Evolutionary conservation across 2,888 invertebrate species (phyloP).

Genomic region (Opisthograptis luteolata): DNA sequence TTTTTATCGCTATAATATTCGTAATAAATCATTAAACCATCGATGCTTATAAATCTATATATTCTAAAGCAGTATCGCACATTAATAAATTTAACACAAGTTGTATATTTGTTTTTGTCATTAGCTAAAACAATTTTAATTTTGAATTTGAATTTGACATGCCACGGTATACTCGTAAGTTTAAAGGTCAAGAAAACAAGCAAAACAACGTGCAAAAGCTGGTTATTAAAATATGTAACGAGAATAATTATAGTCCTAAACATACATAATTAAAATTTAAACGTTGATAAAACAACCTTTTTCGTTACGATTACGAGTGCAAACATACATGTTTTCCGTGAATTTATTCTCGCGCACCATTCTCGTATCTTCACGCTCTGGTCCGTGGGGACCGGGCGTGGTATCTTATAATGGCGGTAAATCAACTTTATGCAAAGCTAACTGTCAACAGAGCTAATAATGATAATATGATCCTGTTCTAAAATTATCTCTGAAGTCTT

Average conservation of each 20-base stretch:
- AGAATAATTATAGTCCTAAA: conserved; percentile 34
- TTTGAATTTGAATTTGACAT: too few species aligned
- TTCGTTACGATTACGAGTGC: conserved; percentile 21
- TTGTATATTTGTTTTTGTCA: too few species aligned
- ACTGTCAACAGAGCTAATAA: too few species aligned
- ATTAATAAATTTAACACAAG: too few species aligned
- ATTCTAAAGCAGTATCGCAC: too few species aligned
- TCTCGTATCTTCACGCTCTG: conserved; percentile 13
- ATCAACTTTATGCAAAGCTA: not conserved
- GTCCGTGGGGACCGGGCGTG: not conserved
- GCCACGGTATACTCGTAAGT: too few species aligned
- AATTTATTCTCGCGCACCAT: conserved; percentile 16
- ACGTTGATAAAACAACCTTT: conserved; percentile 32
- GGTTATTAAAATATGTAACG: conserved; percentile 10
- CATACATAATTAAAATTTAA: conserved; percentile 38
- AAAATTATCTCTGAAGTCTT: too few species aligned
- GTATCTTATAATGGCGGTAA: not conserved
- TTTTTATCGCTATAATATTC: too few species aligned
- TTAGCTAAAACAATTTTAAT: too few species aligned
- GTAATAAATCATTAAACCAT: too few species aligned
- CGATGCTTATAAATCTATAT: too few species aligned
- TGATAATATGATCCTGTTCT: too few species aligned
- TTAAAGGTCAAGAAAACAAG: not conserved
- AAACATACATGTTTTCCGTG: conserved; percentile 21
- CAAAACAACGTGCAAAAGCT: not conserved